Base-by-base conservation (phyloP, 1,140 invertebrate genomes). In the Pemphigus obesinymphae region DNA sequence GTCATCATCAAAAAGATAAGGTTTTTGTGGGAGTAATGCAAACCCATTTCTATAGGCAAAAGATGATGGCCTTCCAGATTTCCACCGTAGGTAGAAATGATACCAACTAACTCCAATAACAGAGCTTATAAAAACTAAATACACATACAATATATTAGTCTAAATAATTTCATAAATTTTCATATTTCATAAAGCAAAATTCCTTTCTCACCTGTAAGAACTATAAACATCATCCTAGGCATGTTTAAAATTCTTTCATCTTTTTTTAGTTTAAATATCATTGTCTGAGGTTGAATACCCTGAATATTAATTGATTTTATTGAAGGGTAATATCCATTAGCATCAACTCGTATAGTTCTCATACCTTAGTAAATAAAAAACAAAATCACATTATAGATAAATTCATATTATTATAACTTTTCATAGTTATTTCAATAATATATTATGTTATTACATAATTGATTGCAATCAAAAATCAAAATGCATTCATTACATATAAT, bases 181-280 rank as follows among this genome's bases (percentile, higher is more conserved):
- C n/a, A 13, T 3, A 48, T 31, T 31, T 31, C 1, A 45, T 2
- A 3, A n/a, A n/a, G n/a, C n/a, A n/a, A n/a, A n/a, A n/a, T n/a
- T n/a, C n/a, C n/a, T n/a, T n/a, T n/a, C n/a, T n/a, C 86, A 92
- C 93, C 93, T 82, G 91, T 87, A 4, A 94, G 84, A 83, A 93
- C 89, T 58, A 95, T 90, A 85, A 95, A 95, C 1, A 92, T 88
- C 11, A 93, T 86, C 48, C 93, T 88, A 0, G 93, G 92, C 87
- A 95, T 87, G 1, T 93, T 93, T 82, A 92, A 86, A 43, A 95
- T 89, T 58, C 87, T 89, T 81, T 91, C 90, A 85, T 94, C 90
- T 34, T 87, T 87, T 40, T 89, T 88, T 76, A 95, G 85, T 82
- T 91, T 91, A 55, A 95, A 91, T 82, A 94, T 88, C 1, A 94